Base-by-base conservation (phyloP, 2,888 invertebrate genomes). In the Dorcus parallelipipedus region DNA sequence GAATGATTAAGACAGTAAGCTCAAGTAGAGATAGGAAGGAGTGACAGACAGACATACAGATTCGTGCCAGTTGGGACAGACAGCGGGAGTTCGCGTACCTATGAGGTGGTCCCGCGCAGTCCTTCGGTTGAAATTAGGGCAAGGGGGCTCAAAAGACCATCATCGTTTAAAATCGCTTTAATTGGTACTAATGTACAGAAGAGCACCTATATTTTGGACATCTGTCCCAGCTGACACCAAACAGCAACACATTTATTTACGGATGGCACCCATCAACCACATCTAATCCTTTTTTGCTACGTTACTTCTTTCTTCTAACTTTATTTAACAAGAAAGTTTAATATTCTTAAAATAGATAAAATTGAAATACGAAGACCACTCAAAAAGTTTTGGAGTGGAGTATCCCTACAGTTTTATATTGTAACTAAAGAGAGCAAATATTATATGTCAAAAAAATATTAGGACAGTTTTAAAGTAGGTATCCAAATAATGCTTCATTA, bases 21-120 rank as follows among this genome's bases (percentile, higher is more conserved):
- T 33, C 26, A 33, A 33, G 26, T 33, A 33, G 26, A 33, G 14
- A n/a, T 20, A n/a, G 45, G 14, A 20, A 9, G 20, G 38, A 58
- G 69, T 67, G 67, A 69, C 60, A 70, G 68, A 75, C 69, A 73
- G 67, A 72, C 64, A 69, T 64, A 71, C 51, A 71, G 75, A 73
- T 70, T 79, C 80, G 82, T 82, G 82, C 82, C 82, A 82, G 81
- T 82, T 80, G 82, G 82, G 81, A 82, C 80, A 81, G 78, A 76
- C 68, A 55, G 54, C 66, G 68, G 73, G 71, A 68, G 70, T 66
- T 64, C 71, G 71, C 70, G 70, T 73, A 73, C 74, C 73, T 73
- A 73, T 49, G 59, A 54, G 61, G 60, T 61, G 54, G 65, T 73
- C 73, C 71, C 69, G 69, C 71, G 72, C 52, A 65, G 73, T 71